Evolutionary conservation across 2,797 vertebrate genomes (phyloP), one percentile per base, ranked within the genome.

Genomic region (Scleropages formosus): DNA sequence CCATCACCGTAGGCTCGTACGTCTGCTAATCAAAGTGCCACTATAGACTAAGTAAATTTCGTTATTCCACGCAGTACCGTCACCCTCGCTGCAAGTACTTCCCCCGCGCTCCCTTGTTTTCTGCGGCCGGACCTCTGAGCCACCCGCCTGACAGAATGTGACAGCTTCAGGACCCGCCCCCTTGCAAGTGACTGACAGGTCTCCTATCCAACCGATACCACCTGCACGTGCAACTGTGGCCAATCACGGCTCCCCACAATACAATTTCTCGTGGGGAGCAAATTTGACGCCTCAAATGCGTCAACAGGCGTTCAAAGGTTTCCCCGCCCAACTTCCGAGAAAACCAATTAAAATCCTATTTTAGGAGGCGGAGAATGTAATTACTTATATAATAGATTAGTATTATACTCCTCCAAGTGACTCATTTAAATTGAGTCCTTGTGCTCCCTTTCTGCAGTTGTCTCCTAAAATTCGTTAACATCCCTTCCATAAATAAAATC

Each of bases 1-100:
- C 92, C 91, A 93, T 93, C 83, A 90, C 88, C 88, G 87, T 87
- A 85, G 87, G 18, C 46, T 10, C 12, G 24, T 31, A 3, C 0
- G 1, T 0, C n/a, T 13, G n/a, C 10, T 26, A n/a, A 26, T 15
- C 18, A 31, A 24, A 8, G 20, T 9, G 12, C 12, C 46, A 11
- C 47, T n/a, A 0, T 64, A 18, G 16, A 18, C 26, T 46, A 53
- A 59, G 18, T 2, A 24, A 18, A 20, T 75, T 20, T 60, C 46
- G 20, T 67, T n/a, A 27, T 20, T n/a, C 18, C 22, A 51, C 39
- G 49, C 15, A 39, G 12, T 44, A 16, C 13, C 20, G 26, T 53
- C 31, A 7, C 44, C 66, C 44, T 67, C 62, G 65, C 58, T 16
- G 15, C 64, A 46, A 20, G 20, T n/a, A 31, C n/a, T 1, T 26